These are phyloP conservation scores for Tetragonula carbonaria DNA, from an alignment of 2,888 invertebrate species.

Conservation along the genomic window DNA sequence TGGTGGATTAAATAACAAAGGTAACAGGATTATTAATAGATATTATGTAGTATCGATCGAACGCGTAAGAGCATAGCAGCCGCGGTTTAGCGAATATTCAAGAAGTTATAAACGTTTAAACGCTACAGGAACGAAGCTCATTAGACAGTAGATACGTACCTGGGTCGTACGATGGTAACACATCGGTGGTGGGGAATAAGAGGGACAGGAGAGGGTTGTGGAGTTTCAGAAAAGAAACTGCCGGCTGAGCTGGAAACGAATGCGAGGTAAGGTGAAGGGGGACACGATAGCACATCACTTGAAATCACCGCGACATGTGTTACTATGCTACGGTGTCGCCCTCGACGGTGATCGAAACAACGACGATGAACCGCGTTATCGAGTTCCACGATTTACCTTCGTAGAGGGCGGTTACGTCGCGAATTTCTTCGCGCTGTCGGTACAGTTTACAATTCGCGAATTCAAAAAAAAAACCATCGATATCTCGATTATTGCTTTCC, in stretches of 20 bases:
- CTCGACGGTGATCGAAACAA: constrained; percentile 52
- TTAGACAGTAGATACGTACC: constrained; percentile 60
- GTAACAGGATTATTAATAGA: constrained; percentile 16
- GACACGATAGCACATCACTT: constrained; percentile 84
- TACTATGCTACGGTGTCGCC: constrained; percentile 82
- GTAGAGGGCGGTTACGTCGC: constrained; percentile 17
- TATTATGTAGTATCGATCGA: constrained; percentile 13
- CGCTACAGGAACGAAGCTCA: neutral
- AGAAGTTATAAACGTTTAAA: constrained; percentile 19
- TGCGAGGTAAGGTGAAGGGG: constrained; percentile 84
- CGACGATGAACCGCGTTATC: constrained; percentile 23
- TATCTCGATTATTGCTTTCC: neutral
- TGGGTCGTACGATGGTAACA: constrained; percentile 67
- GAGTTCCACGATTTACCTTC: neutral
- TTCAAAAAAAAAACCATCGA: neutral
- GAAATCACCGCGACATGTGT: constrained; percentile 76
- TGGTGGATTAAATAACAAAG: neutral
- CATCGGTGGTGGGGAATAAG: constrained; percentile 65
- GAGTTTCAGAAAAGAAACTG: constrained; percentile 76
- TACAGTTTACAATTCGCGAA: neutral
- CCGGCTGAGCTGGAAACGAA: constrained; percentile 72
- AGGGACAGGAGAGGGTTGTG: constrained; percentile 67
- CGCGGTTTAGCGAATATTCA: neutral
- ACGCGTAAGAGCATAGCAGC: neutral
- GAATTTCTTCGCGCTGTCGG: constrained; percentile 15